These are phyloP conservation scores for Motacilla tschutschensis DNA, from an alignment of 2,113 vertebrate species.

Conservation along the genomic window DNA sequence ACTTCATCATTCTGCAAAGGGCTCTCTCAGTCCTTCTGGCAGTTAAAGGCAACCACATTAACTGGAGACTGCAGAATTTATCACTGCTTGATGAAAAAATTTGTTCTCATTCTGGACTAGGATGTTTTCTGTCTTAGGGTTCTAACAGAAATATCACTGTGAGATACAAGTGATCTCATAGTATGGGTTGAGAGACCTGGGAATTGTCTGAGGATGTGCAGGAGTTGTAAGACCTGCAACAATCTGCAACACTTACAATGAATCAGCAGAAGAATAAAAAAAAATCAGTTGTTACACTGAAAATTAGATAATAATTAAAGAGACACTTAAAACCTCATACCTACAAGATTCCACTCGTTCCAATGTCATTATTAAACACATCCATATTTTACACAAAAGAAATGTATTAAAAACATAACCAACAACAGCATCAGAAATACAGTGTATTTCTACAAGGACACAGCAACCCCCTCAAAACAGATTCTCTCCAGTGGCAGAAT, in stretches of 20 bases:
- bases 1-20: not conserved
- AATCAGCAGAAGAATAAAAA: not conserved
- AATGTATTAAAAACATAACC: not conserved
- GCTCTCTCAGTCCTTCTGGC: not conserved
- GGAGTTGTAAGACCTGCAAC: not conserved
- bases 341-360: not conserved
- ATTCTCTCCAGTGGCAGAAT: not conserved
- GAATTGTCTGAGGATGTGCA: not conserved
- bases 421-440: not conserved
- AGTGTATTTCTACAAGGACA: not conserved
- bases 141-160: not conserved
- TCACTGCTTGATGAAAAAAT: not conserved
- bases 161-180: not conserved
- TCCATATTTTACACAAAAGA: not conserved
- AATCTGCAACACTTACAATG: not conserved
- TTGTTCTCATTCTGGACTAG: not conserved
- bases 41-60: not conserved
- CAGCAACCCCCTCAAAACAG: fast-evolving
- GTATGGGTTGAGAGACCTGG: not conserved
- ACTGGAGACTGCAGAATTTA: not conserved
- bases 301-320: not conserved
- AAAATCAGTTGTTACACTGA: not conserved
- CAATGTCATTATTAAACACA: not conserved
- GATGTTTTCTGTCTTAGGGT: not conserved
- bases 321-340: not conserved